These are phyloP conservation scores for Pempheris klunzingeri DNA, from an alignment of 2,797 vertebrate genomes.

Conservation along the genomic window DNA sequence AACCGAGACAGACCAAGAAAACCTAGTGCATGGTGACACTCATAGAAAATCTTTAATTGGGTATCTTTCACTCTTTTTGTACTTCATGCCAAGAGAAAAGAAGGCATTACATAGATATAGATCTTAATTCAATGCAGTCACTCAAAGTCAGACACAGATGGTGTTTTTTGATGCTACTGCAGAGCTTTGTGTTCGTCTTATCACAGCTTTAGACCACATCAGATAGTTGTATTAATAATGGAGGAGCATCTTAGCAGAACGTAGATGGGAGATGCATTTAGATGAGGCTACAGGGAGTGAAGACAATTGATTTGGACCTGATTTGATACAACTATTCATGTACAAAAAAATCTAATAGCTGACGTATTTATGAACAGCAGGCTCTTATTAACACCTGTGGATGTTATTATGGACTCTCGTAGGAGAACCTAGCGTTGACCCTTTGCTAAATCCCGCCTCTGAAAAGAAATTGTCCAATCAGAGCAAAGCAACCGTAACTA, in stretches of 20 bases:
- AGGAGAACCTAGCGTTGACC: neutral
- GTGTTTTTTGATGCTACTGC: constrained; percentile 35
- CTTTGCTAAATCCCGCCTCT: neutral
- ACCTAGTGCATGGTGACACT: constrained; percentile 23
- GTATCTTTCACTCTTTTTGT: constrained; percentile 27
- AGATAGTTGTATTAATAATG: constrained; percentile 43
- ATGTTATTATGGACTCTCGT: neutral
- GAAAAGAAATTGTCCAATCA: neutral
- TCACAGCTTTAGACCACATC: constrained; percentile 54
- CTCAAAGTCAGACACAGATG: constrained; percentile 55
- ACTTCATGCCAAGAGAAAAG: constrained; percentile 44
- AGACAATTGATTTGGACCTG: neutral
- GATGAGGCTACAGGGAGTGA: neutral
- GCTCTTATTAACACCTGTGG: neutral
- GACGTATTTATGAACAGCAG: neutral
- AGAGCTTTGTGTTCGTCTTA: constrained; percentile 70
- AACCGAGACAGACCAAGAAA: constrained; percentile 4
- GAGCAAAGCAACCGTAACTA: constrained; percentile 7
- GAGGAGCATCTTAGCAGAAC: constrained; percentile 13
- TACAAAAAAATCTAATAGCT: constrained; percentile 1
- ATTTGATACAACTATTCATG: neutral
- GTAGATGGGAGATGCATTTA: neutral
- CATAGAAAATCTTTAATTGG: constrained; percentile 51
- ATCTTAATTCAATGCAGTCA: constrained; percentile 75
- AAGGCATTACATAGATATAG: constrained; percentile 69